phyloP scores from a whole-genome alignment of 2,113 vertebrate species.

The Psittacus erithacus region DNA sequence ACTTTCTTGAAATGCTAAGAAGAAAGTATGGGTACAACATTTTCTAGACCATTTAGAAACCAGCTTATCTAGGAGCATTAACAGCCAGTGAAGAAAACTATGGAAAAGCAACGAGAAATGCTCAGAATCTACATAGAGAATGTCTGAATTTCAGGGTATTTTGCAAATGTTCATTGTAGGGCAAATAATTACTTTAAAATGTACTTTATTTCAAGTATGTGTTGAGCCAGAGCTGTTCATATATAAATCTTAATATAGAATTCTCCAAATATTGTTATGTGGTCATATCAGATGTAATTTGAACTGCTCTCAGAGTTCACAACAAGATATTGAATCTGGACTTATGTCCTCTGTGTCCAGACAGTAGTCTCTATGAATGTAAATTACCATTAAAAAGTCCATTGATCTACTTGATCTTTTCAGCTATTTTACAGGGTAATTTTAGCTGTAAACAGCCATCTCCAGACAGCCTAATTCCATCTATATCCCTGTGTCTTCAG shows the following conservation, averaged over 20 bases:
- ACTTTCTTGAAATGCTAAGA: neutral
- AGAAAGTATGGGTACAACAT: neutral
- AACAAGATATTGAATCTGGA: slow-evolving; percentile 12
- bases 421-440: slow-evolving; percentile 4
- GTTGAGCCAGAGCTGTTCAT: neutral
- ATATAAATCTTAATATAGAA: slow-evolving; percentile 26
- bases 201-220: slow-evolving; percentile 7
- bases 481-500: neutral
- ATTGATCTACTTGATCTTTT: slow-evolving; percentile 16
- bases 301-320: slow-evolving; percentile 29
- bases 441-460: neutral
- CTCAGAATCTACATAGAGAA: neutral
- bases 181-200: slow-evolving; percentile 16
- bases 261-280: slow-evolving; percentile 16
- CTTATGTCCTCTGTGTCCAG: slow-evolving; percentile 24
- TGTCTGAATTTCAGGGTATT: neutral
- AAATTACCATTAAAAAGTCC: slow-evolving; percentile 35
- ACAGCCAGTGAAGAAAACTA: neutral
- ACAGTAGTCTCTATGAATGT: slow-evolving; percentile 26
- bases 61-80: neutral
- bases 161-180: neutral
- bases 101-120: neutral
- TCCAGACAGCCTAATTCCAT: slow-evolving; percentile 43
- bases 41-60: neutral
- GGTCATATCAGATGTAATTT: slow-evolving; percentile 16